Evolutionary conservation across 1,140 invertebrate genomes (phyloP).

Genomic region (Orchesella cincta): DNA sequence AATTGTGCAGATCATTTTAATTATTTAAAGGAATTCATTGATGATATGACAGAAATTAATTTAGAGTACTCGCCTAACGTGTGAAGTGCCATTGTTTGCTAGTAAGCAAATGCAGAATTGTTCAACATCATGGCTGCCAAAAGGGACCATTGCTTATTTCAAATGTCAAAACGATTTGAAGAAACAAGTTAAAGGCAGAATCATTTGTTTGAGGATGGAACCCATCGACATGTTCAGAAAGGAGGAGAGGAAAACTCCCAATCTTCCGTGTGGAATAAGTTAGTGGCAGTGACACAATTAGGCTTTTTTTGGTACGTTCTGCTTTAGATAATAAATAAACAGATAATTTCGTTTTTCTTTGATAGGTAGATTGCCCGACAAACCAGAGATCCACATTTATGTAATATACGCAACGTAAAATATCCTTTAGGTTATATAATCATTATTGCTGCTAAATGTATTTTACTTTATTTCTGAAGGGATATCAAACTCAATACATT

Average conservation of each 20-base stretch:
- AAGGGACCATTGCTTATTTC: constrained; percentile 29
- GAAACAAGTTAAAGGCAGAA: not conserved
- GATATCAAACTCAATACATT: no score
- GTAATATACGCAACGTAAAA: no score
- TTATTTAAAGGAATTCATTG: no score
- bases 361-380: not conserved
- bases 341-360: no score
- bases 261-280: constrained; percentile 12
- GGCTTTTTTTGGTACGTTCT: no score
- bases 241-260: not conserved
- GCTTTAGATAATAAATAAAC: no score
- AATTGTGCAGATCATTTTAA: no score
- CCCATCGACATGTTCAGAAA: not conserved
- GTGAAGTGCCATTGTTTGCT: not conserved
- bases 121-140: constrained; percentile 30
- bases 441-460: no score
- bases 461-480: no score
- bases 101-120: not conserved
- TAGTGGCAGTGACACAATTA: no score
- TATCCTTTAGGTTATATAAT: no score
- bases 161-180: not conserved
- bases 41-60: no score
- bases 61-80: not conserved
- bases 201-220: not conserved
- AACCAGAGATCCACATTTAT: not conserved